Conservation (phyloP, 1,140 invertebrate genomes). For the Monomorium pharaonis region DNA sequence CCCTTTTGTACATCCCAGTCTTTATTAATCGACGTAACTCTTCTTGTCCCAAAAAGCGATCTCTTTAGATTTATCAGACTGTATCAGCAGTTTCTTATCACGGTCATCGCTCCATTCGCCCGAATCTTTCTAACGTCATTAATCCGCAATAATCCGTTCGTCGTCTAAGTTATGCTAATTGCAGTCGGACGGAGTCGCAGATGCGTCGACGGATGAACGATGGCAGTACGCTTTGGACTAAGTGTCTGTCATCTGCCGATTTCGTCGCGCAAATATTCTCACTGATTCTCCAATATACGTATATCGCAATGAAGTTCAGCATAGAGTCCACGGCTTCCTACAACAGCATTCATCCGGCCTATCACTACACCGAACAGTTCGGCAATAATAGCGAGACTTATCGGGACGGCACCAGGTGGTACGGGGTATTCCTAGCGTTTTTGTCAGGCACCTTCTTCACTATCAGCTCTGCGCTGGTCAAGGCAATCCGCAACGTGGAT, state of each 20-base stretch:
- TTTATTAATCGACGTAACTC: background rate
- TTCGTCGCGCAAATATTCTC: background rate
- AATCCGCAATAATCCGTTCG: conserved; percentile 72
- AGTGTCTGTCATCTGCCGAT: conserved; percentile 10
- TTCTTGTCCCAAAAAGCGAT: background rate
- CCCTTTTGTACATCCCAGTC: background rate
- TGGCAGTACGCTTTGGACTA: background rate
- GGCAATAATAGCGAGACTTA: conserved; percentile 80
- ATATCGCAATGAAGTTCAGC: conserved; percentile 79
- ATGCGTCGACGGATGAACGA: conserved; percentile 42
- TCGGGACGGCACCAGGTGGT: conserved; percentile 82
- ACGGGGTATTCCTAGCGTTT: conserved; percentile 84
- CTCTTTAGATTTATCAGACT: background rate
- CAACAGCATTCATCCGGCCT: conserved; percentile 81
- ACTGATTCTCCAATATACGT: background rate
- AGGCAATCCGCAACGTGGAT: conserved; percentile 83
- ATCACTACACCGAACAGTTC: conserved; percentile 81
- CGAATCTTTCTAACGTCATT: conserved; percentile 65
- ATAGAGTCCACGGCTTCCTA: conserved; percentile 79
- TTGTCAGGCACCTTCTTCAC: conserved; percentile 85
- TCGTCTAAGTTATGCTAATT: conserved; percentile 74
- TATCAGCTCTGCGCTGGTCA: conserved; percentile 84
- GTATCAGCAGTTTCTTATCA: background rate
- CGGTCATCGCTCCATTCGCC: conserved; percentile 36
- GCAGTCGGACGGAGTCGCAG: conserved; percentile 40